Conservation (phyloP, 2,888 invertebrate species). For the Hybos culiciformis region DNA sequence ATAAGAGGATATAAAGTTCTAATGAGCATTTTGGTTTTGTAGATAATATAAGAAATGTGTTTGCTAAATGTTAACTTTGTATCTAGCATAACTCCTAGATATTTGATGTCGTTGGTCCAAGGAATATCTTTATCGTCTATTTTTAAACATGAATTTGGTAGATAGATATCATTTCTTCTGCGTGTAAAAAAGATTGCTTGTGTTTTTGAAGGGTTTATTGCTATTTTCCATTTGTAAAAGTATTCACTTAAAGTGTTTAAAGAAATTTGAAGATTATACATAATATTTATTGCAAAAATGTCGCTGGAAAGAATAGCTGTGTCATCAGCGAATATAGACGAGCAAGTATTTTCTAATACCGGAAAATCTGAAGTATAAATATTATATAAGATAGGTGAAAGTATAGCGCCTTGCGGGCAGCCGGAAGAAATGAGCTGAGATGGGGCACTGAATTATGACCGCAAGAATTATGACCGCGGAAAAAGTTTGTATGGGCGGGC, state of each 20-base stretch:
- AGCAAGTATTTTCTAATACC: background rate
- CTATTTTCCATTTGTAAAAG: background rate
- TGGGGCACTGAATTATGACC: too few species aligned
- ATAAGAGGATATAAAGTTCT: background rate
- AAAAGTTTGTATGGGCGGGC: too few species aligned
- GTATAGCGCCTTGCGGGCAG: background rate
- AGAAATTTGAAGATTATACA: background rate
- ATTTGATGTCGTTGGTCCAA: background rate
- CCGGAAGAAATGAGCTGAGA: too few species aligned
- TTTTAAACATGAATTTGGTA: background rate
- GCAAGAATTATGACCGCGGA: too few species aligned
- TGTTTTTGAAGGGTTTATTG: background rate
- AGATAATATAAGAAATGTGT: background rate
- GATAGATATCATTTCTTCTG: background rate
- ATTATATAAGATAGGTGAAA: background rate
- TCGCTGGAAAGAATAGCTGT: background rate
- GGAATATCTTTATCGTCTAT: background rate
- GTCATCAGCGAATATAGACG: background rate
- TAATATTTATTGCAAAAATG: background rate
- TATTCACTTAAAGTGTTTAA: background rate
- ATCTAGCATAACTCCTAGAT: background rate
- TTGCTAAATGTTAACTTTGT: background rate
- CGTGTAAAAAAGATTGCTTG: background rate
- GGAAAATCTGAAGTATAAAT: background rate
- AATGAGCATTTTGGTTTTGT: background rate